Conservation (phyloP, 2,797 vertebrate genomes). For the Echiichthys vipera region DNA sequence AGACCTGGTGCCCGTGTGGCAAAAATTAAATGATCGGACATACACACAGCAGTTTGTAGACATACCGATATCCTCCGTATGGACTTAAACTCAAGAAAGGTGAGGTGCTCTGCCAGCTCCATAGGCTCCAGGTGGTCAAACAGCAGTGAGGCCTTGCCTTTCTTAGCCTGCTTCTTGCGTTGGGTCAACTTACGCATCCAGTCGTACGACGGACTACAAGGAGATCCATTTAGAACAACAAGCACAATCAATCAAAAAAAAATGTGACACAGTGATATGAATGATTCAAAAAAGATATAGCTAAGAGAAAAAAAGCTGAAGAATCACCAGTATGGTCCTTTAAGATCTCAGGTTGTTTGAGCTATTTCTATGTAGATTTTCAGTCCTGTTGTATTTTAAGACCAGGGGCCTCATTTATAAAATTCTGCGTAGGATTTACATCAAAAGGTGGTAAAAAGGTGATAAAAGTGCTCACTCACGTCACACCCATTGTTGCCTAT, state of each 20-base stretch:
- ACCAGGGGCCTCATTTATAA: too few species aligned
- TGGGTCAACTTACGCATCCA: slow-evolving; percentile 99
- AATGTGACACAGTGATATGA: neutral
- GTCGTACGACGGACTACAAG: slow-evolving; percentile 92
- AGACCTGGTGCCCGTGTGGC: neutral
- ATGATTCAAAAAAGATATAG: neutral
- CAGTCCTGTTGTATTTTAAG: too few species aligned
- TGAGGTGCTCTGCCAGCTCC: slow-evolving; percentile 97
- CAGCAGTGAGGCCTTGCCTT: slow-evolving; percentile 95
- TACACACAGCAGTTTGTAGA: neutral
- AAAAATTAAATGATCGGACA: neutral
- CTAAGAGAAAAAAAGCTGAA: neutral
- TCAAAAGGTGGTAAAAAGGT: too few species aligned
- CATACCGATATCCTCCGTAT: slow-evolving; percentile 95
- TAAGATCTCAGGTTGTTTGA: neutral
- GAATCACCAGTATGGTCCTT: neutral
- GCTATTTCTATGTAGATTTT: neutral
- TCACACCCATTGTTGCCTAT: too few species aligned
- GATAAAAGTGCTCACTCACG: too few species aligned
- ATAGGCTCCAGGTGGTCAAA: slow-evolving; percentile 97
- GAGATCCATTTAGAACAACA: slow-evolving; percentile 2
- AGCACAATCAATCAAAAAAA: neutral
- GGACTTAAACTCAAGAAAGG: slow-evolving; percentile 97
- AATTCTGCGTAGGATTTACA: too few species aligned
- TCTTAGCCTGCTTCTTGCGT: slow-evolving; percentile 94